These are phyloP conservation scores for Pituophis catenifer DNA, from an alignment of 2,113 vertebrate genomes.

Conservation along the genomic window DNA sequence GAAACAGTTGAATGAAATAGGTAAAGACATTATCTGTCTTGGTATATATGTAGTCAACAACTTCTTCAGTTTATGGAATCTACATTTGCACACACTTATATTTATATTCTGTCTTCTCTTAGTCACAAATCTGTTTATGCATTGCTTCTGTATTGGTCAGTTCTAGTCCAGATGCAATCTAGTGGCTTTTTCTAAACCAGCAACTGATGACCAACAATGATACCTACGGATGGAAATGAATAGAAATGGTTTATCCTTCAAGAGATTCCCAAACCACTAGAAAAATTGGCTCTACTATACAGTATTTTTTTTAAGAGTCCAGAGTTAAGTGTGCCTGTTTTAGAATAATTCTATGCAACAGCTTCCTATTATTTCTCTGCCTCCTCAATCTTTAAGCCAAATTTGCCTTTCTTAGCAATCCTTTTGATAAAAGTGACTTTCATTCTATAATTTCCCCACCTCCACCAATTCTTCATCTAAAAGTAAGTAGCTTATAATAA, in stretches of 20 bases:
- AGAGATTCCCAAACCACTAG: background rate
- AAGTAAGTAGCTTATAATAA: conserved; percentile 26
- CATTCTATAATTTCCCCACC: background rate
- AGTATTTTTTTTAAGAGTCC: background rate
- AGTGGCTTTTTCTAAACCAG: background rate
- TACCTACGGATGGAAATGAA: background rate
- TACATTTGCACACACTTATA: background rate
- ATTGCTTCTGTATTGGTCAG: background rate
- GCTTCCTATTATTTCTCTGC: background rate
- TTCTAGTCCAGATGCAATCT: background rate
- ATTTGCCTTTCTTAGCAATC: conserved; percentile 5
- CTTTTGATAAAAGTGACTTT: background rate
- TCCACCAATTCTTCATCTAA: background rate
- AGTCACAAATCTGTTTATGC: background rate
- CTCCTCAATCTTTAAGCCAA: background rate
- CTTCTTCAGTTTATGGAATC: background rate
- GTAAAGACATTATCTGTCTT: background rate
- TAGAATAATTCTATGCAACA: conserved; percentile 9
- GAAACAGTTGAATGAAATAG: background rate
- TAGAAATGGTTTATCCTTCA: background rate
- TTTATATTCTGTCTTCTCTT: background rate
- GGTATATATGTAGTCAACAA: background rate
- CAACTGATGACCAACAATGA: background rate
- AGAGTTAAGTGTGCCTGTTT: background rate
- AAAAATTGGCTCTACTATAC: background rate